phyloP scores from a whole-genome alignment of 2,113 vertebrate genomes.

The Echinops telfairi region DNA sequence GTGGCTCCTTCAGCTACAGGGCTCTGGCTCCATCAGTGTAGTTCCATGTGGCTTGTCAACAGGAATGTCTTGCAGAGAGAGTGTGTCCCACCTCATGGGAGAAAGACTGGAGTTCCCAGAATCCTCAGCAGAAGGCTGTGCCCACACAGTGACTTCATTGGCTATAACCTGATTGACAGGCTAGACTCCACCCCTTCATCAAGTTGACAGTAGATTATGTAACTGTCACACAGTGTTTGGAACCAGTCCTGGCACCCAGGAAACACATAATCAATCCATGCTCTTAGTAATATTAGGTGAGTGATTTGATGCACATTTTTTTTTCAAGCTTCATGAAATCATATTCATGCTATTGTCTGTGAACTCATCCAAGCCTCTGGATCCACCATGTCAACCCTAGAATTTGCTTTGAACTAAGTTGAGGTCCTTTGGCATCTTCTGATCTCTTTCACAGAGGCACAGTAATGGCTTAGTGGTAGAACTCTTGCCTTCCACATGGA shows the following conservation, averaged over 20 bases:
- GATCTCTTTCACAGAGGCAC: background rate
- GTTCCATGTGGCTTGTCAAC: too few species aligned
- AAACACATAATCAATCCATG: background rate
- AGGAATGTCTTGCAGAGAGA: too few species aligned
- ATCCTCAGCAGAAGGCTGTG: too few species aligned
- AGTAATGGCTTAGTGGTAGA: background rate
- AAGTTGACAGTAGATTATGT: too few species aligned
- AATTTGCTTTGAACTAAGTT: background rate
- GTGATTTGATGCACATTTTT: background rate
- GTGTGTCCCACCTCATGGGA: too few species aligned
- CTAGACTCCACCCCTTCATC: too few species aligned
- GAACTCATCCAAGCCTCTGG: background rate
- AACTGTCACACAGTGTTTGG: background rate
- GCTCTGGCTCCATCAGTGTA: too few species aligned
- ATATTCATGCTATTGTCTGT: background rate
- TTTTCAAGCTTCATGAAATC: background rate
- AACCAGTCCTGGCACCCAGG: background rate
- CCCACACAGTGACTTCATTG: too few species aligned
- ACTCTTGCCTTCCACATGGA: background rate
- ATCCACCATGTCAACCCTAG: background rate
- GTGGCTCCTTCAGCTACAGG: too few species aligned
- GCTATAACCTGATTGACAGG: too few species aligned
- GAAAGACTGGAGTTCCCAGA: too few species aligned
- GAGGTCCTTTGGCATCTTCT: background rate
- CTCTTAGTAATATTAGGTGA: background rate